Percentiles rank a stretch among this genome's conserved stretches.
These are phyloP conservation scores for Coleophora deauratella DNA, from an alignment of 2,888 invertebrate genomes.

Conservation along the genomic window DNA sequence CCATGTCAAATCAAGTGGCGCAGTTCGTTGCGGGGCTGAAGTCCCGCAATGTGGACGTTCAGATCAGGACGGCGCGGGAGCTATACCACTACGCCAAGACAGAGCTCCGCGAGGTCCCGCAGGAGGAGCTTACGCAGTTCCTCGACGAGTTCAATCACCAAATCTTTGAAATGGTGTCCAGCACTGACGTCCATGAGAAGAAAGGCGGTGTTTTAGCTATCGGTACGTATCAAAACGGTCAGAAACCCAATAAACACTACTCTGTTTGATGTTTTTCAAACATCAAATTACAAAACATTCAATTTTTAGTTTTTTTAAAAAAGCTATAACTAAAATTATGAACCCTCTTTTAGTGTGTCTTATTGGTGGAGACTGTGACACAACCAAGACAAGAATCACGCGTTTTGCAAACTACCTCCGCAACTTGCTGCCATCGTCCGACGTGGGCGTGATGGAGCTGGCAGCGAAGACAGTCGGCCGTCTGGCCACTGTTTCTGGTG, in stretches of 20 bases:
- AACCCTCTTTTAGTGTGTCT: conserved; percentile 84
- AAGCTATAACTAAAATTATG: too few species aligned
- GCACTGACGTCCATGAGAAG: conserved; percentile 93
- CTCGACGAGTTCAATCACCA: conserved; percentile 97
- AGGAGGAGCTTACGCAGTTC: conserved; percentile 91
- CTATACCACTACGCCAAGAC: conserved; percentile 93
- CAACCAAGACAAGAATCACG: conserved; percentile 90
- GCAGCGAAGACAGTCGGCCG: conserved; percentile 97
- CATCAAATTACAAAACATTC: too few species aligned
- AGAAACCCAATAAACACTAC: too few species aligned
- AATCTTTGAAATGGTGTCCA: conserved; percentile 96
- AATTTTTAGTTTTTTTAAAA: too few species aligned
- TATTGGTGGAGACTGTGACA: conserved; percentile 94
- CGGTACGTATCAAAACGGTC: conserved; percentile 64
- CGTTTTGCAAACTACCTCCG: conserved; percentile 95
- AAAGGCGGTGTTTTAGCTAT: conserved; percentile 97
- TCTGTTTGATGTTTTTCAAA: too few species aligned
- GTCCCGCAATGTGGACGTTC: conserved; percentile 88
- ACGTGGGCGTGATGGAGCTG: conserved; percentile 95
- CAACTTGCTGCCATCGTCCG: conserved; percentile 90
- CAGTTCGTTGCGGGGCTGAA: conserved; percentile 91
- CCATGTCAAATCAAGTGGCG: conserved; percentile 76
- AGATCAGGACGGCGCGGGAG: conserved; percentile 90
- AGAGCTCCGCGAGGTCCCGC: conserved; percentile 90
- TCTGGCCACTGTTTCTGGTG: conserved; percentile 91